These are phyloP conservation scores for Rhynchophorus ferrugineus DNA, from an alignment of 1,140 invertebrate genomes.

Conservation along the genomic window DNA sequence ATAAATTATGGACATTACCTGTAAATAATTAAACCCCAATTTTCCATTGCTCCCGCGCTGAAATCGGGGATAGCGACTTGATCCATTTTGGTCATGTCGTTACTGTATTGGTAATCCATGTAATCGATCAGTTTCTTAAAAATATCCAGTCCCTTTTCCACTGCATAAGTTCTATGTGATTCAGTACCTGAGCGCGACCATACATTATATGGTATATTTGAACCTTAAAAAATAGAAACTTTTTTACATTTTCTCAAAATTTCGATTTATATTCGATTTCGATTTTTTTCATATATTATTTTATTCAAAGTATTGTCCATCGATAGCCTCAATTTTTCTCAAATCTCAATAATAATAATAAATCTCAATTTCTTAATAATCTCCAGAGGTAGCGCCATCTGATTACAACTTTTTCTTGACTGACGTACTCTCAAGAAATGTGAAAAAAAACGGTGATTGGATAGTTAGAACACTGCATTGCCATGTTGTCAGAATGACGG, in stretches of 20 bases:
- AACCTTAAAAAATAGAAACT: not conserved
- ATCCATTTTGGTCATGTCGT: constrained; percentile 42
- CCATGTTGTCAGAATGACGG: too few species aligned
- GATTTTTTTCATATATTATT: too few species aligned
- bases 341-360: too few species aligned
- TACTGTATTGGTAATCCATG: not conserved
- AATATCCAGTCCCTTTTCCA: constrained; percentile 54
- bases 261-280: too few species aligned
- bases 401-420: not conserved
- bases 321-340: too few species aligned
- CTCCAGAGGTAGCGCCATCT: not conserved
- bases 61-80: constrained; percentile 70
- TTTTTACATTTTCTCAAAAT: too few species aligned
- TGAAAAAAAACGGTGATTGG: not conserved
- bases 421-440: not conserved
- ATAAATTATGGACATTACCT: too few species aligned
- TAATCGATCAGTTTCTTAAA: constrained; percentile 3
- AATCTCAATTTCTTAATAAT: too few species aligned
- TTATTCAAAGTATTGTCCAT: too few species aligned
- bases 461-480: too few species aligned
- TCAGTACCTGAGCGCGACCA: constrained; percentile 61
- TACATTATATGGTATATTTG: constrained; percentile 39
- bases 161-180: constrained; percentile 45
- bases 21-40: constrained; percentile 86
- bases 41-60: constrained; percentile 84